phyloP scores from a whole-genome alignment of 2,113 vertebrate genomes.

The Onychostoma macrolepis region DNA sequence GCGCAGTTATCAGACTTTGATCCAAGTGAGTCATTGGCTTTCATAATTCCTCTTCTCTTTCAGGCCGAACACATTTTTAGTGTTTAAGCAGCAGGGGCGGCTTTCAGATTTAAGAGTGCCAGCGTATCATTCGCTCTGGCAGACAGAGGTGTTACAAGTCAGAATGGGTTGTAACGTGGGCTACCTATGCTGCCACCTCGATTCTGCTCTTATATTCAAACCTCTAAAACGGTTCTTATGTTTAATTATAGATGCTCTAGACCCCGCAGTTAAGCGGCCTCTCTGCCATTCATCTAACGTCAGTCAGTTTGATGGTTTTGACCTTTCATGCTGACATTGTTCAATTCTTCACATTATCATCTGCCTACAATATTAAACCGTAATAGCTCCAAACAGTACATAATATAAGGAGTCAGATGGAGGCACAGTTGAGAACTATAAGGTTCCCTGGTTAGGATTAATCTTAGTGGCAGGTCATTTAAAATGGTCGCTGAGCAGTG shows the following conservation, averaged over 20 bases:
- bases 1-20: neutral
- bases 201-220: constrained; percentile 58
- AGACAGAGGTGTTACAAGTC: constrained; percentile 66
- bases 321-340: constrained; percentile 71
- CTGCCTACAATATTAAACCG: constrained; percentile 62
- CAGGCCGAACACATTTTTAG: constrained; percentile 15
- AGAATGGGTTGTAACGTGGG: constrained; percentile 50
- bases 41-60: constrained; percentile 12
- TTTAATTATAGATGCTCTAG: constrained; percentile 70
- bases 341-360: constrained; percentile 63
- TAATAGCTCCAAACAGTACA: constrained; percentile 67
- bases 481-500: constrained; percentile 57
- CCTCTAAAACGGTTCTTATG: constrained; percentile 58
- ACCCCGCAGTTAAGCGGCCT: constrained; percentile 59
- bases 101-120: constrained; percentile 44
- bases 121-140: constrained; percentile 49
- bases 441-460: constrained; percentile 54
- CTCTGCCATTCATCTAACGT: constrained; percentile 65
- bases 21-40: constrained; percentile 2
- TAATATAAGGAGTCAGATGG: constrained; percentile 61
- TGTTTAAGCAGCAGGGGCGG: constrained; percentile 29
- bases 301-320: constrained; percentile 65
- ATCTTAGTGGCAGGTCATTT: constrained; percentile 59
- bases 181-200: constrained; percentile 47
- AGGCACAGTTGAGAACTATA: constrained; percentile 52